Percentiles rank a stretch among this genome's conserved stretches.
These are phyloP conservation scores for Trichomalopsis sarcophagae DNA, from an alignment of 1,140 invertebrate species.

Conservation along the genomic window DNA sequence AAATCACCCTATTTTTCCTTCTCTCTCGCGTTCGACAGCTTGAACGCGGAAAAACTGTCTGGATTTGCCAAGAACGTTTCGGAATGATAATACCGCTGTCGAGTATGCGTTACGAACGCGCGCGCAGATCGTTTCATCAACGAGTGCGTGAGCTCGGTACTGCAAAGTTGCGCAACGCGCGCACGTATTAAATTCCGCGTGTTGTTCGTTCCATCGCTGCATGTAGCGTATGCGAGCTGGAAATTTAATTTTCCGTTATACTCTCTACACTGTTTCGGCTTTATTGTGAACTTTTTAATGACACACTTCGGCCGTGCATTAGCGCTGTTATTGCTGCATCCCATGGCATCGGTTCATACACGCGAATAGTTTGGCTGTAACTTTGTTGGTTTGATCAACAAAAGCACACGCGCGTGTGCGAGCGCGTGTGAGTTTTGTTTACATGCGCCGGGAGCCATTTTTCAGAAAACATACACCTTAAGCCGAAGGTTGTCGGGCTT, in stretches of 20 bases:
- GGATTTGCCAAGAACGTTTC: background rate
- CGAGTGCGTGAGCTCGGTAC: background rate
- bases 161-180: background rate
- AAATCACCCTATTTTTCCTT: background rate
- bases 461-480: background rate
- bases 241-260: background rate
- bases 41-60: background rate
- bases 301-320: background rate
- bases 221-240: background rate
- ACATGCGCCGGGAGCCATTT: background rate
- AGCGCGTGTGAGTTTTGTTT: too few species aligned
- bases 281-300: background rate
- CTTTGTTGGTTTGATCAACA: background rate
- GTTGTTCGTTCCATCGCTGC: background rate
- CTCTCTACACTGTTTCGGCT: background rate
- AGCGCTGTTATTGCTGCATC: background rate
- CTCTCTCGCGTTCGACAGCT: background rate
- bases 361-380: background rate
- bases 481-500: too few species aligned
- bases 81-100: background rate
- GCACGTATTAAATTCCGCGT: background rate
- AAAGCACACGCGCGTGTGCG: background rate
- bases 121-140: background rate
- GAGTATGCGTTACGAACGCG: background rate
- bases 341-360: background rate